Conservation (phyloP, 2,113 vertebrate genomes). For the Solea solea region DNA sequence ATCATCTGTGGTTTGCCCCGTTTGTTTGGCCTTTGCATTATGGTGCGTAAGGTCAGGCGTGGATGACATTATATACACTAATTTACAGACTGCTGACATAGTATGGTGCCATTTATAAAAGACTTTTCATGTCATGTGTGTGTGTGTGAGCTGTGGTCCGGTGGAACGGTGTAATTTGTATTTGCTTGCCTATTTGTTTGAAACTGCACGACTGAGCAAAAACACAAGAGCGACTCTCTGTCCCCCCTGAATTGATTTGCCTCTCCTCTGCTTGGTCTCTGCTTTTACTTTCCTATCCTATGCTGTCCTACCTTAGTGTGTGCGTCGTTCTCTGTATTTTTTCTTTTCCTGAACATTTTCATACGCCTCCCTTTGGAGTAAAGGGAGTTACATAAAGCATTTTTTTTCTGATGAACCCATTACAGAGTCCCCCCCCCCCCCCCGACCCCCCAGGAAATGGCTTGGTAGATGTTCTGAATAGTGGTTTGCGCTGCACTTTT, state of each 20-base stretch:
- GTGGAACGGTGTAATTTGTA: not conserved
- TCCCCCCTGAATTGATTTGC: conserved; percentile 10
- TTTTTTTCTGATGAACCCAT: conserved; percentile 2
- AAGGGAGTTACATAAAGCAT: conserved; percentile 4
- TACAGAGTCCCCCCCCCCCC: not conserved
- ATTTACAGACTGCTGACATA: conserved; percentile 16
- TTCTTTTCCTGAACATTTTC: not conserved
- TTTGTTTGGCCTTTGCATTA: conserved; percentile 3
- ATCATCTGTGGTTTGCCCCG: not conserved
- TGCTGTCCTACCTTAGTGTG: not conserved
- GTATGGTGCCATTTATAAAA: not conserved
- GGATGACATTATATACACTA: not conserved
- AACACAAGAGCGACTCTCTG: accelerated
- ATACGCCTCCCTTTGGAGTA: not conserved
- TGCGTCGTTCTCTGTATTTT: not conserved
- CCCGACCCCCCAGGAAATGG: not conserved
- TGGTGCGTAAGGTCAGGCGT: not conserved
- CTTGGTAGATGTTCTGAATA: not conserved
- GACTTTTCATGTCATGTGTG: no score
- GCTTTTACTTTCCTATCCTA: no score
- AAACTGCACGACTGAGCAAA: conserved; percentile 9
- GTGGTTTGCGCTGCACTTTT: not conserved
- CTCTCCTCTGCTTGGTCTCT: conserved; percentile 2
- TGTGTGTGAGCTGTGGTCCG: not conserved
- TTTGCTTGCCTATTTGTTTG: conserved; percentile 4